Conservation (phyloP, 1,140 invertebrate genomes). For the Lasioglossum albipes region DNA sequence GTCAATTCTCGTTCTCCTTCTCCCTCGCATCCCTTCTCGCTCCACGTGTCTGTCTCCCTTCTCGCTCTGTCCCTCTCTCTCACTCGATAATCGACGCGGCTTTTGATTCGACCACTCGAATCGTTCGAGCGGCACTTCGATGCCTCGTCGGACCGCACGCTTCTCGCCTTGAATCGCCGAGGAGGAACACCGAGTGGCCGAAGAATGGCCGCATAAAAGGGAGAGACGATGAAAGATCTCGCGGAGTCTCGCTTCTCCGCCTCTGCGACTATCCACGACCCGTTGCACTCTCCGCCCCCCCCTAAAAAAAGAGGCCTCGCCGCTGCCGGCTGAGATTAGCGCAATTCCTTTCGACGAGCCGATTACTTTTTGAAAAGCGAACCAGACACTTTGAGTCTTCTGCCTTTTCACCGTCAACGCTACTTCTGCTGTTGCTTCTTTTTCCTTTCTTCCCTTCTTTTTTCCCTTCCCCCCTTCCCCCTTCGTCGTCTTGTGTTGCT, state of each 20-base stretch:
- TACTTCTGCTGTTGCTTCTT: background rate
- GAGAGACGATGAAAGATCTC: constrained; percentile 7
- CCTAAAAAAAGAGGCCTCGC: constrained; percentile 10
- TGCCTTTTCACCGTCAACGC: constrained; percentile 26
- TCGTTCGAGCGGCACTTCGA: background rate
- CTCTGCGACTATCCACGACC: no score
- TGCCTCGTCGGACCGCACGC: background rate
- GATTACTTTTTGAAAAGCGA: constrained; percentile 50
- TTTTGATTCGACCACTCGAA: background rate
- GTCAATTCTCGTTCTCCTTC: no score
- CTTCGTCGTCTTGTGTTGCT: no score
- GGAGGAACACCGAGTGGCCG: background rate
- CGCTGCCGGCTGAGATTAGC: constrained; percentile 27
- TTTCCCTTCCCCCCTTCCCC: background rate
- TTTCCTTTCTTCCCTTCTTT: background rate
- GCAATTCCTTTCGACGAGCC: constrained; percentile 36
- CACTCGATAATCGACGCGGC: background rate
- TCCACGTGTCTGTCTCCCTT: no score
- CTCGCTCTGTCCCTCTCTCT: background rate
- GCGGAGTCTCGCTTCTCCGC: constrained; percentile 5
- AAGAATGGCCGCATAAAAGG: background rate
- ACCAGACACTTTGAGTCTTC: constrained; percentile 40
- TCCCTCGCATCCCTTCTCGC: no score
- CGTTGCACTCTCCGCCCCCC: background rate
- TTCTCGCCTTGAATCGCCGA: background rate